These are phyloP conservation scores for Xanthia icteritia DNA, from an alignment of 2,888 invertebrate genomes.

Conservation along the genomic window DNA sequence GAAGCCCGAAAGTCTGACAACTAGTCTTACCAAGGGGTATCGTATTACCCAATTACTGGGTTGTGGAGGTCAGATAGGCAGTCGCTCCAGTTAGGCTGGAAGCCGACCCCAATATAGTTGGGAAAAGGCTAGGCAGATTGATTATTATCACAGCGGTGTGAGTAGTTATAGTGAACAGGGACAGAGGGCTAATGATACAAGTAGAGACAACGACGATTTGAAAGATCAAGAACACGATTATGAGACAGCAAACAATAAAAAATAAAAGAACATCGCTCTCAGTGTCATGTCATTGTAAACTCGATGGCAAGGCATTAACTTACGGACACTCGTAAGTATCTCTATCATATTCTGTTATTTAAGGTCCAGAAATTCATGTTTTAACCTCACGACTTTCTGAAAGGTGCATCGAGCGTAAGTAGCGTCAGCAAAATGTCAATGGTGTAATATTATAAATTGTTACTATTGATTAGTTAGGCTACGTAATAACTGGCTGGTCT, in stretches of 20 bases:
- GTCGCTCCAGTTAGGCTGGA: no score
- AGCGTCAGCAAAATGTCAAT: constrained; percentile 52
- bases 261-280: constrained; percentile 2
- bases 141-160: background rate
- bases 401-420: constrained; percentile 40
- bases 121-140: no score
- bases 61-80: no score
- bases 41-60: no score
- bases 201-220: background rate
- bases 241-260: background rate
- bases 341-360: constrained; percentile 26
- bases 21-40: no score
- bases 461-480: constrained; percentile 48
- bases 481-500: constrained; percentile 38
- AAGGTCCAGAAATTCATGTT: constrained; percentile 25
- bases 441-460: constrained; percentile 48
- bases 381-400: constrained; percentile 49
- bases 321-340: background rate
- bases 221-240: constrained; percentile 13
- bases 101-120: no score
- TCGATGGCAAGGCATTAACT: background rate
- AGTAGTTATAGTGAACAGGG: background rate
- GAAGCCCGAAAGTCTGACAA: no score
- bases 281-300: constrained; percentile 16
- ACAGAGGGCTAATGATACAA: background rate